Percentiles rank a stretch among this genome's conserved stretches.
These are phyloP conservation scores for Struthidea cinerea DNA, from an alignment of 2,113 vertebrate genomes.

Conservation along the genomic window DNA sequence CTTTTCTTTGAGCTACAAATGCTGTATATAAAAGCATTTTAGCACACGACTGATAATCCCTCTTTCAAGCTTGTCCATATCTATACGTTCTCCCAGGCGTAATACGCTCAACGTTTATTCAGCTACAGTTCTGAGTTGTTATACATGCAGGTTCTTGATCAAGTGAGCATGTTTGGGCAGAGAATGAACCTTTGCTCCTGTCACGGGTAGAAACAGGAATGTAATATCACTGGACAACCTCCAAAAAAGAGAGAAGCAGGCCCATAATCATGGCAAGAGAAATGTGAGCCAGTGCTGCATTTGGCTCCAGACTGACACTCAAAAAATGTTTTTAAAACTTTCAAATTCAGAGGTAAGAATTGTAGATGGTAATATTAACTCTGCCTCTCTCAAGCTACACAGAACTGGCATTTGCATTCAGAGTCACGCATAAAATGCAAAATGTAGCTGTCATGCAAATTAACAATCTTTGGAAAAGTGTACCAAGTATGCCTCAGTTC, in stretches of 20 bases:
- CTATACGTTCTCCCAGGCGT: background rate
- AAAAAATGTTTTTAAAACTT: background rate
- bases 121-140: background rate
- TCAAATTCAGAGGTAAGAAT: background rate
- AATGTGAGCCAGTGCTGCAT: background rate
- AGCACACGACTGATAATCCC: background rate
- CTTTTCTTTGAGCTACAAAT: background rate
- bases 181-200: background rate
- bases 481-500: background rate
- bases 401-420: background rate
- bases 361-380: background rate
- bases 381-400: background rate
- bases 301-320: background rate
- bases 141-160: background rate
- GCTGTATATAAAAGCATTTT: background rate
- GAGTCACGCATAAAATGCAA: background rate
- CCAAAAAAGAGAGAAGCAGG: background rate
- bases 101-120: rapidly evolving
- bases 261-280: background rate
- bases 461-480: background rate
- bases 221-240: background rate
- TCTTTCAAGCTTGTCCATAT: background rate
- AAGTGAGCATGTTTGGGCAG: background rate
- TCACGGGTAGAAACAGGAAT: background rate
- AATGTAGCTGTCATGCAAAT: background rate